Evolutionary conservation across 2,797 vertebrate species (phyloP).

Genomic region (Telmatherina bonti): DNA sequence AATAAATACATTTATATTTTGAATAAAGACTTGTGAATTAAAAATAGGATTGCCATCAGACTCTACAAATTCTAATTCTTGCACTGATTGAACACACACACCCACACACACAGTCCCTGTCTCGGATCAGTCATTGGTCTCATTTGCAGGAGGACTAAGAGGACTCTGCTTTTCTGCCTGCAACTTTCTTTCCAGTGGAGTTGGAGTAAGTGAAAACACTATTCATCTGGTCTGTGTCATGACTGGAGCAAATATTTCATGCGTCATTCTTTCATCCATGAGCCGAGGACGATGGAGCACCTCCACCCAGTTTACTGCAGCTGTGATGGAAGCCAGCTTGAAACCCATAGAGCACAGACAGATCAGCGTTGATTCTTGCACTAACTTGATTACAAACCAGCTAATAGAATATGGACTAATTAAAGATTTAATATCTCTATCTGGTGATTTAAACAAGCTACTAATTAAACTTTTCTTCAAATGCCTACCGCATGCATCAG

Average conservation of each 20-base stretch:
- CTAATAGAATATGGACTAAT: slow-evolving; percentile 9
- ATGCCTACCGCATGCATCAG: slow-evolving; percentile 32
- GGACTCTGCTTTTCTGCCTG: slow-evolving; percentile 36
- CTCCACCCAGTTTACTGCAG: slow-evolving; percentile 71
- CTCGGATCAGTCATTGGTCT: slow-evolving; percentile 9
- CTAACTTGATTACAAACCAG: slow-evolving; percentile 10
- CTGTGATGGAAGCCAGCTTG: slow-evolving; percentile 71
- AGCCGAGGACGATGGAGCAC: slow-evolving; percentile 56
- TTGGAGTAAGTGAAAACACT: slow-evolving; percentile 66
- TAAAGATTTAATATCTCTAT: slow-evolving; percentile 6
- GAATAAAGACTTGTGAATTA: no score
- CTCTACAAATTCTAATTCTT: background rate
- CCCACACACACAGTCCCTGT: no score
- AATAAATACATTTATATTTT: no score
- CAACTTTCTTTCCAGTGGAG: slow-evolving; percentile 48
- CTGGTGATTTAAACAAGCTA: slow-evolving; percentile 13
- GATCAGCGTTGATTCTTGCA: slow-evolving; percentile 26
- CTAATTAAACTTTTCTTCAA: slow-evolving; percentile 15
- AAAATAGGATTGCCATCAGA: no score
- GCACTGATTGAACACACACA: background rate
- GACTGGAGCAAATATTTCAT: slow-evolving; percentile 68
- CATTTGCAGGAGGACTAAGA: slow-evolving; percentile 29
- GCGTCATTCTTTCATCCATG: slow-evolving; percentile 73
- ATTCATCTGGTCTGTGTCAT: slow-evolving; percentile 77
- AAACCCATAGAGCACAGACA: slow-evolving; percentile 37